Base-by-base conservation (phyloP, 2,113 vertebrate species). In the Fulica atra region DNA sequence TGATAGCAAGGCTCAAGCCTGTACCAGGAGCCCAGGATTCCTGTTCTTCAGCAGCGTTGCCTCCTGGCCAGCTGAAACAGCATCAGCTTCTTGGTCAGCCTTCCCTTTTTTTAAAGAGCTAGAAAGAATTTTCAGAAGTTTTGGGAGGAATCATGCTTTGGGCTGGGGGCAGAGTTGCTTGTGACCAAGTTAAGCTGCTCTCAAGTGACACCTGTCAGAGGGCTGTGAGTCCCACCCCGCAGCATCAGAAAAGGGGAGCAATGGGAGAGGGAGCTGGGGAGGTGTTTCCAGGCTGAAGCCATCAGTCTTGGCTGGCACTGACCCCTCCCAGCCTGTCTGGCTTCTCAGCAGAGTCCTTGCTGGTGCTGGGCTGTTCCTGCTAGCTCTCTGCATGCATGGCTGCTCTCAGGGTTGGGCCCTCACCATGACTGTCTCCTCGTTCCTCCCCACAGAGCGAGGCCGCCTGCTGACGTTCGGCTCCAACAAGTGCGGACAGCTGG, bases 401-500 rank as follows among this genome's bases (percentile, higher is more conserved):
- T 83, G 80, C 78, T 81, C 77, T 40, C 61, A 65, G 48, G 59
- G 35, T 9, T 35, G 80, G 74, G 65, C 71, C 57, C 88, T 92
- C 0, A 3, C 69, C 77, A 76, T 95, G 42, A 89, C 71, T 88
- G 19, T 91, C 53, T 94, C 48, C 93, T 96, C 74, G 4, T 93
- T 94, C 97, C 42, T 95, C 88, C 33, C 93, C 38, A 59, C 96
- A 99, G 99, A 98, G 80, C 98, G 99, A 64, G 99, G 99, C 64
- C 98, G 99, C 46, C 97, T 99, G 88, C 97, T 99, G 96, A 99
- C 99, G 29, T 99, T 99, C 35, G 99, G 99, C 64, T 99, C 99
- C 96, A 99, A 99, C 97, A 99, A 99, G 94, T 99, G 98, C 0
- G 99, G 99, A 18, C 99, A 99, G 97, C 98, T 99, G 82, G 99